Evolutionary conservation across 1,140 invertebrate genomes (phyloP).

Genomic region (Zaprionus ghesquierei): DNA sequence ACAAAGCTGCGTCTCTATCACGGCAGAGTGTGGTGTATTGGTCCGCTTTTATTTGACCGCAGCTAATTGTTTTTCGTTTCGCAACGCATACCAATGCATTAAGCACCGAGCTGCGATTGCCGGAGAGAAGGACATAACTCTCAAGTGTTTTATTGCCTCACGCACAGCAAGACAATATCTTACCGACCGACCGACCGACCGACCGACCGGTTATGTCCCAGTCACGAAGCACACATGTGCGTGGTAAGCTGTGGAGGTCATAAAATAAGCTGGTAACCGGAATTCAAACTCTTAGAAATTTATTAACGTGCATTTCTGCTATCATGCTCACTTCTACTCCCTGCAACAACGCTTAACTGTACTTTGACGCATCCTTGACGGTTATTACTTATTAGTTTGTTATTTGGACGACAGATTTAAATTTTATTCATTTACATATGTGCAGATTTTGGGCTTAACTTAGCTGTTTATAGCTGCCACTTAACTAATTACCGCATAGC

Average conservation of each 20-base stretch:
- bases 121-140: slow-evolving; percentile 64
- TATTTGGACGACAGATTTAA: no score
- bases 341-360: no score
- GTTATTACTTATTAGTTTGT: no score
- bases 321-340: no score
- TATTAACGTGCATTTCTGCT: slow-evolving; percentile 71
- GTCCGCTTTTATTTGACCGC: slow-evolving; percentile 73
- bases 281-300: slow-evolving; percentile 67
- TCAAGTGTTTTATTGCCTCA: slow-evolving; percentile 74
- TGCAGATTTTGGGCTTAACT: no score
- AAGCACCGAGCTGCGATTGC: slow-evolving; percentile 30
- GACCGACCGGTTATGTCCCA: slow-evolving; percentile 51
- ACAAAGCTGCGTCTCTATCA: no score
- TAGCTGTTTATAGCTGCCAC: no score
- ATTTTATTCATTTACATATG: no score
- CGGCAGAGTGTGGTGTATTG: slow-evolving; percentile 22
- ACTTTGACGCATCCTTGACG: no score
- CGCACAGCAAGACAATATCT: slow-evolving; percentile 78
- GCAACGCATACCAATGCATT: slow-evolving; percentile 79
- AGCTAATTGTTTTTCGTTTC: slow-evolving; percentile 80
- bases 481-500: no score
- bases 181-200: slow-evolving; percentile 25
- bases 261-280: slow-evolving; percentile 66
- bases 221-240: slow-evolving; percentile 41
- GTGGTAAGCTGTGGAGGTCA: slow-evolving; percentile 50